These are phyloP conservation scores for Lagodon rhomboides DNA, from an alignment of 2,797 vertebrate genomes.

Conservation along the genomic window DNA sequence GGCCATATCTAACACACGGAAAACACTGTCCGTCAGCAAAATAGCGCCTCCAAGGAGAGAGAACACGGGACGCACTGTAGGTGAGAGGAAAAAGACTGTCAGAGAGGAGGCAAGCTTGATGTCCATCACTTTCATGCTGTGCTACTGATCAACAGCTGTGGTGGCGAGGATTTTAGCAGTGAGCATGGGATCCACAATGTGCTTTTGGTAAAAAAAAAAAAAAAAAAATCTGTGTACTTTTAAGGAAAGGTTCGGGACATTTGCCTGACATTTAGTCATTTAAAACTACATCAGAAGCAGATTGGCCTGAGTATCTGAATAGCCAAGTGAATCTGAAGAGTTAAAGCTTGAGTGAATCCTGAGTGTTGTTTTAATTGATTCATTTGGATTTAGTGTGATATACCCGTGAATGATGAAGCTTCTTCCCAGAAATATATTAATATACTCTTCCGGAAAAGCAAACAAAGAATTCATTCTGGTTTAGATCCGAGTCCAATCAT, in stretches of 20 bases:
- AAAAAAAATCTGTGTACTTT: not conserved
- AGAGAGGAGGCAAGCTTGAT: constrained; percentile 24
- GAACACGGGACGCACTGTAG: constrained; percentile 66
- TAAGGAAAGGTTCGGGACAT: not conserved
- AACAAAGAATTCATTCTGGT: constrained; percentile 7
- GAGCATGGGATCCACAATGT: not conserved
- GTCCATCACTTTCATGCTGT: too few species aligned
- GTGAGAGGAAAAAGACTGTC: constrained; percentile 69
- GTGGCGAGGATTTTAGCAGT: too few species aligned
- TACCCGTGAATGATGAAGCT: constrained; percentile 8
- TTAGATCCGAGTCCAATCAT: constrained; percentile 13
- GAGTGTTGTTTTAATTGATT: constrained; percentile 3
- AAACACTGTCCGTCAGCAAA: constrained; percentile 67
- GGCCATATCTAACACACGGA: constrained; percentile 44
- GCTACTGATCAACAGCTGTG: too few species aligned
- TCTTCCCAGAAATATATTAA: constrained; percentile 26
- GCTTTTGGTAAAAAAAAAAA: not conserved
- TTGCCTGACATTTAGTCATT: not conserved
- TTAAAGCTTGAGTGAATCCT: not conserved
- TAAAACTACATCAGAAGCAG: not conserved
- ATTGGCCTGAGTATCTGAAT: too few species aligned
- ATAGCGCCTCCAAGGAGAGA: constrained; percentile 63
- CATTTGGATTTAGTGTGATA: constrained; percentile 8
- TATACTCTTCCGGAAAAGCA: constrained; percentile 29
- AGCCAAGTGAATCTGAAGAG: not conserved